Percentiles rank a stretch among this genome's conserved stretches.
These are phyloP conservation scores for Brenthis daphne DNA, from an alignment of 2,888 invertebrate genomes.

Conservation along the genomic window DNA sequence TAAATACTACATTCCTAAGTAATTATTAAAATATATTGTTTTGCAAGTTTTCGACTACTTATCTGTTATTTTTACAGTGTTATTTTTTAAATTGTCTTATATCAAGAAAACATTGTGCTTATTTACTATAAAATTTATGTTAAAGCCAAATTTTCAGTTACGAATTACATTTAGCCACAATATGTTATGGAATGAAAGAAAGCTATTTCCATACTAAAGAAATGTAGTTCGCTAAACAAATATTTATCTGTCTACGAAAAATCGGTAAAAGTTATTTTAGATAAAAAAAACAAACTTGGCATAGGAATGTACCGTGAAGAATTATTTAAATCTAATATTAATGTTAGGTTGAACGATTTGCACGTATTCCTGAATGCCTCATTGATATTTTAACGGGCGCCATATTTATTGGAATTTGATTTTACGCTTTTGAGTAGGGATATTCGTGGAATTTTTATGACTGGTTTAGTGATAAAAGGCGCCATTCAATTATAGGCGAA, in stretches of 20 bases:
- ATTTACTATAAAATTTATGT: too few species aligned
- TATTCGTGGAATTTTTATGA: constrained; percentile 21
- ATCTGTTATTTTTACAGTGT: too few species aligned
- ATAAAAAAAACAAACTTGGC: constrained; percentile 7
- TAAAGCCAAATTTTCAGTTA: too few species aligned
- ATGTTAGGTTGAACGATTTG: constrained; percentile 60
- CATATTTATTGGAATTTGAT: constrained; percentile 45
- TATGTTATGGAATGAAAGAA: too few species aligned
- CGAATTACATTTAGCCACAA: too few species aligned
- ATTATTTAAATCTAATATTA: constrained; percentile 42
- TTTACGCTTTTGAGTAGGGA: constrained; percentile 38
- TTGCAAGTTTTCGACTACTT: neutral
- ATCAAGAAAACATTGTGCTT: too few species aligned
- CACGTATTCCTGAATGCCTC: constrained; percentile 59
- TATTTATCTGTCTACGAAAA: too few species aligned
- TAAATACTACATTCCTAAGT: too few species aligned
- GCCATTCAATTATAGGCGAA: constrained; percentile 23
- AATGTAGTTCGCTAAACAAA: neutral
- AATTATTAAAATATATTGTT: neutral
- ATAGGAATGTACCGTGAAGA: constrained; percentile 14
- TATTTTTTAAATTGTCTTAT: too few species aligned
- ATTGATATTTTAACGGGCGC: constrained; percentile 28
- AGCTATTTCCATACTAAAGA: too few species aligned
- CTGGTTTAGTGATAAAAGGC: constrained; percentile 22
- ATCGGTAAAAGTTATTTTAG: neutral